A percentile compares a stretch with the other conserved stretches of the same genome.
These are phyloP conservation scores for Buceros bicornis DNA, from an alignment of 2,797 vertebrate species.

Conservation along the genomic window DNA sequence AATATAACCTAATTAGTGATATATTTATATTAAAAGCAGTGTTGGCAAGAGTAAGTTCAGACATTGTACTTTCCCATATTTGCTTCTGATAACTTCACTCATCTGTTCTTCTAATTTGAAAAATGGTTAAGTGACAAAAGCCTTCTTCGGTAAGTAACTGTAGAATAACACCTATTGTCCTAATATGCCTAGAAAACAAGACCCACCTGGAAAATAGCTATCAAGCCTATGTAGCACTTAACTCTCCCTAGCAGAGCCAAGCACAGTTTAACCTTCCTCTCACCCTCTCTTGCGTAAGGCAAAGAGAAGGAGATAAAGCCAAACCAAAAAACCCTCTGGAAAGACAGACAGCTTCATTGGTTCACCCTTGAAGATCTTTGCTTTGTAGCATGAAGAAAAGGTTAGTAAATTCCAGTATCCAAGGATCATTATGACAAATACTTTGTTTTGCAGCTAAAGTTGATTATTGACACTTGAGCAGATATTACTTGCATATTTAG, in stretches of 20 bases:
- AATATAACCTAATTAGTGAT: not conserved
- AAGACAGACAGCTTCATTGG: not conserved
- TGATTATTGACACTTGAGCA: not conserved
- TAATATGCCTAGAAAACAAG: not conserved
- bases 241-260: not conserved
- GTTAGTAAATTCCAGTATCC: not conserved
- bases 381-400: not conserved
- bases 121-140: not conserved
- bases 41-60: not conserved
- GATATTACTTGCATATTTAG: not conserved
- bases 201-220: not conserved
- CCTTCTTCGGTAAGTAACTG: not conserved
- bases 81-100: not conserved
- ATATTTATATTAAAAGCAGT: not conserved
- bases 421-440: not conserved
- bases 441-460: not conserved
- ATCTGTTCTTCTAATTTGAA: not conserved
- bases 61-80: not conserved
- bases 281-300: not conserved
- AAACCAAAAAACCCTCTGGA: not conserved
- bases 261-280: not conserved
- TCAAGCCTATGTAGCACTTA: not conserved
- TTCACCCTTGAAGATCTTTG: not conserved
- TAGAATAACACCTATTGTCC: not conserved
- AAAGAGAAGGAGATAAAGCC: not conserved